These are phyloP conservation scores for Drosophila leonis DNA, from an alignment of 2,888 invertebrate species.

Conservation along the genomic window DNA sequence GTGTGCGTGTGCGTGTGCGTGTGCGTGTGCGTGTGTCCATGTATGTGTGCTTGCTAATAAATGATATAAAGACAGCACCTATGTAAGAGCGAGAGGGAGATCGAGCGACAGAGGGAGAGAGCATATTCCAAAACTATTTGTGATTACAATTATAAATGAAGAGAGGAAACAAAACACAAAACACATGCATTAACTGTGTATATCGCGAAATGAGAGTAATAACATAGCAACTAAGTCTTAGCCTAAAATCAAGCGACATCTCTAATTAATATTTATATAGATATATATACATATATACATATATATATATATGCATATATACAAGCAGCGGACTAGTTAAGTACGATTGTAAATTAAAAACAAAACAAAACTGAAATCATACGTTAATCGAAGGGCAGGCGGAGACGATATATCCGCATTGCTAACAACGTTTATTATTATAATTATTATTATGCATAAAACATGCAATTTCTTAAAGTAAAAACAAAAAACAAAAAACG, in stretches of 20 bases:
- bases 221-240: slow-evolving; percentile 50
- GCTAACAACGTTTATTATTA: slow-evolving; percentile 58
- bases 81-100: slow-evolving; percentile 11
- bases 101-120: slow-evolving; percentile 41
- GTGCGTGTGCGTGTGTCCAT: slow-evolving; percentile 4
- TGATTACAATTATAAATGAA: slow-evolving; percentile 76
- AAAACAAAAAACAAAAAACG: slow-evolving; percentile 28
- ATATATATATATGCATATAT: slow-evolving; percentile 9
- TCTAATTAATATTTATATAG: slow-evolving; percentile 29
- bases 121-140: slow-evolving; percentile 80
- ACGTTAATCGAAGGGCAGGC: slow-evolving; percentile 53
- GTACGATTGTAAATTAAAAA: slow-evolving; percentile 61
- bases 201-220: slow-evolving; percentile 51
- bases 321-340: slow-evolving; percentile 44
- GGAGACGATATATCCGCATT: slow-evolving; percentile 19
- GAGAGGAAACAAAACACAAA: slow-evolving; percentile 60
- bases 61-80: slow-evolving; percentile 26
- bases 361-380: slow-evolving; percentile 18
- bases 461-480: slow-evolving; percentile 61
- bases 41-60: slow-evolving; percentile 16
- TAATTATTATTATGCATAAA: slow-evolving; percentile 58
- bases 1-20: slow-evolving; percentile 15
- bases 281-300: slow-evolving; percentile 7
- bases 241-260: slow-evolving; percentile 39
- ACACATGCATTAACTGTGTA: slow-evolving; percentile 59